Conservation (phyloP, 2,888 invertebrate species). For the Argyra leucocephala region DNA sequence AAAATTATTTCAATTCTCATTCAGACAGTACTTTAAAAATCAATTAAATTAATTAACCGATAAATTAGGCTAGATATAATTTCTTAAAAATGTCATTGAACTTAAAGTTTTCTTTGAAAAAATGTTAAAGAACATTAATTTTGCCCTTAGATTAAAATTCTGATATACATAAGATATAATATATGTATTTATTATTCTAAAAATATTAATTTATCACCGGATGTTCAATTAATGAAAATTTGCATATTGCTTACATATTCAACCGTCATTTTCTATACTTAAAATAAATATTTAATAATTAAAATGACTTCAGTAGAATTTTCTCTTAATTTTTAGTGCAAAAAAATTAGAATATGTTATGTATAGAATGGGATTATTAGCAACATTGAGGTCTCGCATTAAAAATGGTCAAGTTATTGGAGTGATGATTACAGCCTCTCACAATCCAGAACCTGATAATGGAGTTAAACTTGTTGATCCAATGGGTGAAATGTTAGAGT, state of each 20-base stretch:
- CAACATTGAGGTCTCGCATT: constrained; percentile 74
- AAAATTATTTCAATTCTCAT: not conserved
- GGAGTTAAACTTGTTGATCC: constrained; percentile 96
- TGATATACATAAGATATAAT: too few relatives aligned
- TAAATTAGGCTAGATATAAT: not conserved
- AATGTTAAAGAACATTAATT: too few relatives aligned
- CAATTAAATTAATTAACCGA: not conserved
- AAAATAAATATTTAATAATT: constrained; percentile 8
- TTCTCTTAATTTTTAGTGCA: constrained; percentile 59
- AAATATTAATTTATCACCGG: too few relatives aligned
- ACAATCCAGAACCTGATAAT: constrained; percentile 93
- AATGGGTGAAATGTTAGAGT: constrained; percentile 90
- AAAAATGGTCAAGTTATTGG: constrained; percentile 83
- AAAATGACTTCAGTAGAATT: constrained; percentile 19
- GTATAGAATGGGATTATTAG: constrained; percentile 88
- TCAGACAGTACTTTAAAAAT: not conserved
- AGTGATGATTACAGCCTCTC: constrained; percentile 99
- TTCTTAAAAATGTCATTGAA: not conserved
- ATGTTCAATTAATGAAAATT: too few relatives aligned
- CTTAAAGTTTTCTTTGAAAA: not conserved
- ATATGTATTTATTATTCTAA: too few relatives aligned
- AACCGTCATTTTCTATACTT: too few relatives aligned
- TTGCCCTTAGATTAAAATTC: too few relatives aligned
- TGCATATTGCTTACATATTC: too few relatives aligned
- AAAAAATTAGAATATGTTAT: constrained; percentile 79